These are phyloP conservation scores for Halcyon badia DNA, from an alignment of 2,797 vertebrate genomes.

Conservation along the genomic window DNA sequence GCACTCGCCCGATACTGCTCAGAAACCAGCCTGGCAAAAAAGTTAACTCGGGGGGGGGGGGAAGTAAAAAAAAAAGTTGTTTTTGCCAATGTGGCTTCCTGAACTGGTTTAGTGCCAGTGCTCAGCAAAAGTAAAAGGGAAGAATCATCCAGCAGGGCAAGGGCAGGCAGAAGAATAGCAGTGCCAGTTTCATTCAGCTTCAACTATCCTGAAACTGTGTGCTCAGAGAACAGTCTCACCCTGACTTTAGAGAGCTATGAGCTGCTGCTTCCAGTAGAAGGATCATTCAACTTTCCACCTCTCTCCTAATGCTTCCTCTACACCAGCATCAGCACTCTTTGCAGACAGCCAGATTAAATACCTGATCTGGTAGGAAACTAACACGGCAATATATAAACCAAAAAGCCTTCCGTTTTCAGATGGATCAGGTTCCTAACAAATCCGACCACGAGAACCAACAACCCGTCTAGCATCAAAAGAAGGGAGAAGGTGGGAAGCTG, in stretches of 20 bases:
- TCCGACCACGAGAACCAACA: background rate
- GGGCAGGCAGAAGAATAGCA: background rate
- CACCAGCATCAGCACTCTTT: background rate
- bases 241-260: background rate
- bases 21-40: constrained; percentile 27
- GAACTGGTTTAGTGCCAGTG: constrained; percentile 38
- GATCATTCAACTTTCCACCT: background rate
- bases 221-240: background rate
- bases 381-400: background rate
- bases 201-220: background rate
- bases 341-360: background rate
- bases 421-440: background rate
- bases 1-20: background rate
- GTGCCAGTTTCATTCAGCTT: background rate
- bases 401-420: background rate
- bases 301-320: background rate
- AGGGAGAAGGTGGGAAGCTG: background rate
- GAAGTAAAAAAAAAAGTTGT: background rate
- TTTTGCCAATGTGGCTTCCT: constrained; percentile 50
- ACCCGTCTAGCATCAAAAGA: background rate
- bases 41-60: background rate
- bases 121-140: background rate
- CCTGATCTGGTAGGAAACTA: background rate
- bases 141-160: background rate
- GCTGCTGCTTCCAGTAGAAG: background rate